Conservation (phyloP, 1,140 invertebrate genomes). For the Halictus rubicundus region DNA sequence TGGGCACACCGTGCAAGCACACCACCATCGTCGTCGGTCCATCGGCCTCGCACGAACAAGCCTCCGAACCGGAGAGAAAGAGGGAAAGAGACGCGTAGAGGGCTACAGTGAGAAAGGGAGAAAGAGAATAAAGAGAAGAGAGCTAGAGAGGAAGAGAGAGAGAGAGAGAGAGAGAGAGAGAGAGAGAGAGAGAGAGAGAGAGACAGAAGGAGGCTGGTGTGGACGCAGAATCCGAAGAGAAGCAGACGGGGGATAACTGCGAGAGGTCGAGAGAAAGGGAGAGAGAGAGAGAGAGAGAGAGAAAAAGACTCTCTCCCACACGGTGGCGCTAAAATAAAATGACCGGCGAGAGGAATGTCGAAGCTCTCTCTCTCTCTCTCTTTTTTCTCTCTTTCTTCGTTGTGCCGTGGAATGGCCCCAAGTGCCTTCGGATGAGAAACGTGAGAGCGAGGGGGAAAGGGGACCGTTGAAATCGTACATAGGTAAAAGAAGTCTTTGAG, state of each 20-base stretch:
- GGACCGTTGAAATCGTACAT: constrained; percentile 42
- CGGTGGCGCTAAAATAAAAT: constrained; percentile 78
- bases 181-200: background rate
- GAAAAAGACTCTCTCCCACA: constrained; percentile 56
- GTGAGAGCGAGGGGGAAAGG: constrained; percentile 22
- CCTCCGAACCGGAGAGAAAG: constrained; percentile 14
- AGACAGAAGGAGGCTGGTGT: constrained; percentile 8
- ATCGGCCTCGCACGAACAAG: constrained; percentile 44
- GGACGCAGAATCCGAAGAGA: background rate
- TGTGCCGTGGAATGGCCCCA: constrained; percentile 42
- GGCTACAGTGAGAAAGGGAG: background rate
- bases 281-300: constrained; percentile 3
- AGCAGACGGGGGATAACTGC: no score
- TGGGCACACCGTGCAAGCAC: constrained; percentile 33
- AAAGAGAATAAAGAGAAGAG: constrained; percentile 1
- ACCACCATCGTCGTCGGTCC: constrained; percentile 27
- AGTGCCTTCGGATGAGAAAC: constrained; percentile 33
- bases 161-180: no score
- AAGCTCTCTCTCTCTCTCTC: constrained; percentile 54
- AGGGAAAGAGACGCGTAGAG: background rate
- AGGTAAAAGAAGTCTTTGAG: constrained; percentile 50
- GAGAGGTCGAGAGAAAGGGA: constrained; percentile 3
- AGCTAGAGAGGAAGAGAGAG: no score
- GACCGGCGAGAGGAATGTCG: constrained; percentile 72
- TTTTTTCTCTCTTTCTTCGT: background rate